phyloP scores from a whole-genome alignment of 2,113 vertebrate species.

The Tragelaphus strepsiceros region DNA sequence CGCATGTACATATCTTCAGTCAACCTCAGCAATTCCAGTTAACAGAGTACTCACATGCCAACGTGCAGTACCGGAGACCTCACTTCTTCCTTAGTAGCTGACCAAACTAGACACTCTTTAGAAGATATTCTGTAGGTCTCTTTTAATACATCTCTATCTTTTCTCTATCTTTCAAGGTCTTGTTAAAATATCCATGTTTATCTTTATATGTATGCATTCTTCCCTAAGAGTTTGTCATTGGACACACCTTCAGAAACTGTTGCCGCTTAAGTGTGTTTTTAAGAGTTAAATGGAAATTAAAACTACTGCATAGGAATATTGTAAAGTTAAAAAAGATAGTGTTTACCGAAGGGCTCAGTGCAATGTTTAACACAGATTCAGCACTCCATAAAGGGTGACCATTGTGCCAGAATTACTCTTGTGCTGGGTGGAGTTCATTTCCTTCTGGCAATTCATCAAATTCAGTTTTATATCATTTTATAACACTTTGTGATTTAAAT shows the following conservation, averaged over 20 bases:
- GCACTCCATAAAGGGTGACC: neutral
- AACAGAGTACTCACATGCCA: neutral
- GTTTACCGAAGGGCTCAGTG: neutral
- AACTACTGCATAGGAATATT: neutral
- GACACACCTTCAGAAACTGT: neutral
- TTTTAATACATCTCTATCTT: neutral
- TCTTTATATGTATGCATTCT: neutral
- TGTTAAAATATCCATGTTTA: neutral
- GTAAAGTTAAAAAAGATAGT: neutral
- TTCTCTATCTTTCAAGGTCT: neutral
- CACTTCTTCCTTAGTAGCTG: neutral
- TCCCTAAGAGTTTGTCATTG: neutral
- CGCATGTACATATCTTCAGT: neutral
- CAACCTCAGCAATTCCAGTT: neutral
- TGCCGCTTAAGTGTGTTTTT: neutral
- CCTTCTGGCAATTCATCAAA: neutral
- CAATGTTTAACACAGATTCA: neutral
- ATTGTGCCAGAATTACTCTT: neutral
- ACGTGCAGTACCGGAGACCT: neutral
- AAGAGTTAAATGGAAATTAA: neutral
- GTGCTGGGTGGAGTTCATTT: neutral
- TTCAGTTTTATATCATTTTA: neutral
- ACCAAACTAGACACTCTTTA: neutral
- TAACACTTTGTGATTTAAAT: neutral
- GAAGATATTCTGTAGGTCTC: neutral